phyloP scores from a whole-genome alignment of 2,888 invertebrate genomes.

The Cylloceria caligata region DNA sequence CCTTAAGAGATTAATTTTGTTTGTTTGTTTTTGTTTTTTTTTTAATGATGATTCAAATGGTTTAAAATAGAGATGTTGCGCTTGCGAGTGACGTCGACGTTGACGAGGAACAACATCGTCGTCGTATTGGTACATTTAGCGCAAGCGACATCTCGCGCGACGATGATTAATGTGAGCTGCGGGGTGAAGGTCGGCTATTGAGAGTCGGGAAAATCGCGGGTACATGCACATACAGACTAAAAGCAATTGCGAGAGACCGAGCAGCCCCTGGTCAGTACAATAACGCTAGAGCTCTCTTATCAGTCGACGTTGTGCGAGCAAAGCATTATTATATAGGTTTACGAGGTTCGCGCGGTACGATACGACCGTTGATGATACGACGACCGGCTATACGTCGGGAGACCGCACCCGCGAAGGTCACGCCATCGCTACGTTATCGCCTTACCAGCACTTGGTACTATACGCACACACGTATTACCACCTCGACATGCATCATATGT shows the following conservation, averaged over 20 bases:
- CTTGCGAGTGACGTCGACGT: neutral
- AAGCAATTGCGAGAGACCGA: constrained; percentile 53
- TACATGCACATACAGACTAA: constrained; percentile 6
- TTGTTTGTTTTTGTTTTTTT: no score
- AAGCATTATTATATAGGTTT: constrained; percentile 27
- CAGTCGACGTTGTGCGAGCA: constrained; percentile 30
- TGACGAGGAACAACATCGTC: constrained; percentile 24
- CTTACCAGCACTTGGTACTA: constrained; percentile 66
- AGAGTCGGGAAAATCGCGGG: constrained; percentile 63
- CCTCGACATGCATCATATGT: constrained; percentile 33
- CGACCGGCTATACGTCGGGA: constrained; percentile 14
- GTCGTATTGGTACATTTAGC: constrained; percentile 6
- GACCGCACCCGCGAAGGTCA: constrained; percentile 74
- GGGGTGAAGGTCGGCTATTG: constrained; percentile 80
- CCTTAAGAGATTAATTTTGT: no score
- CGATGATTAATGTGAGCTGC: constrained; percentile 63
- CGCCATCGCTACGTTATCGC: constrained; percentile 77
- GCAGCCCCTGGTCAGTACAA: constrained; percentile 54
- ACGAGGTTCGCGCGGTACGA: constrained; percentile 3
- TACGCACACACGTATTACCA: constrained; percentile 17
- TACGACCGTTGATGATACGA: constrained; percentile 4
- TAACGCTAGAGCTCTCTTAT: constrained; percentile 44
- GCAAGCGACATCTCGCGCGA: constrained; percentile 44
- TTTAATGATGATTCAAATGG: neutral
- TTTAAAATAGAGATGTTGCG: neutral